Evolutionary conservation across 2,888 invertebrate genomes (phyloP).

Genomic region (Leptogaster cylindrica): DNA sequence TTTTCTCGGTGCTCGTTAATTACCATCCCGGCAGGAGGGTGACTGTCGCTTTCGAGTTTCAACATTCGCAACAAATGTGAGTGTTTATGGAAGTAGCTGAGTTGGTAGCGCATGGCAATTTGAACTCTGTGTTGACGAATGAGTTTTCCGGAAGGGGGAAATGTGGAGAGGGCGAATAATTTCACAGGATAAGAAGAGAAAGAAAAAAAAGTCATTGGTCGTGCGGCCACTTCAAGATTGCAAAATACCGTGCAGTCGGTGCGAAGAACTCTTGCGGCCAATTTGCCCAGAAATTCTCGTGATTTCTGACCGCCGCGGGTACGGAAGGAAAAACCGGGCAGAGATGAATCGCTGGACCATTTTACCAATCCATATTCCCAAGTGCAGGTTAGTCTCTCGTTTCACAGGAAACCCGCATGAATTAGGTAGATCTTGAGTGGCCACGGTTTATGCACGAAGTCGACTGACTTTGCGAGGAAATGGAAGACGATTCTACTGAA

Average conservation of each 20-base stretch:
- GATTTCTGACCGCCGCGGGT: too few species aligned
- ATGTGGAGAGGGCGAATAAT: slow-evolving; percentile 1
- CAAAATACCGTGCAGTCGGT: not conserved
- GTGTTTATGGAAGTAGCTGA: slow-evolving; percentile 15
- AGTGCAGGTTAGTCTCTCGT: not conserved
- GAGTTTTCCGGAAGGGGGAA: too few species aligned
- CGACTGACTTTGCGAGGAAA: slow-evolving; percentile 4
- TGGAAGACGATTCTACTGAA: not conserved
- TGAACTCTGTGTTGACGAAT: too few species aligned
- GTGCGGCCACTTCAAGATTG: not conserved
- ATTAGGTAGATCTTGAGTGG: not conserved
- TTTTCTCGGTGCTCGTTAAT: slow-evolving; percentile 32
- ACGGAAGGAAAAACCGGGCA: slow-evolving; percentile 24
- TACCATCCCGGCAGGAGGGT: too few species aligned
- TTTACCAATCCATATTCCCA: not conserved
- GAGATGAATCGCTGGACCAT: slow-evolving; percentile 16
- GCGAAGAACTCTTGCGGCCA: not conserved
- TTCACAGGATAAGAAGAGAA: too few species aligned
- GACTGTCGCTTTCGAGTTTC: too few species aligned
- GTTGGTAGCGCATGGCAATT: slow-evolving; percentile 17
- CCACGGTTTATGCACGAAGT: not conserved
- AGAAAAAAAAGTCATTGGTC: not conserved
- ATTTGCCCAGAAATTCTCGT: not conserved
- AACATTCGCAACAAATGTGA: not conserved
- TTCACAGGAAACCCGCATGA: slow-evolving; percentile 9